These are phyloP conservation scores for Mnemiopsis leidyi DNA, from an alignment of 37 sponge, comb jelly and placozoan genomes.

Conservation along the genomic window DNA sequence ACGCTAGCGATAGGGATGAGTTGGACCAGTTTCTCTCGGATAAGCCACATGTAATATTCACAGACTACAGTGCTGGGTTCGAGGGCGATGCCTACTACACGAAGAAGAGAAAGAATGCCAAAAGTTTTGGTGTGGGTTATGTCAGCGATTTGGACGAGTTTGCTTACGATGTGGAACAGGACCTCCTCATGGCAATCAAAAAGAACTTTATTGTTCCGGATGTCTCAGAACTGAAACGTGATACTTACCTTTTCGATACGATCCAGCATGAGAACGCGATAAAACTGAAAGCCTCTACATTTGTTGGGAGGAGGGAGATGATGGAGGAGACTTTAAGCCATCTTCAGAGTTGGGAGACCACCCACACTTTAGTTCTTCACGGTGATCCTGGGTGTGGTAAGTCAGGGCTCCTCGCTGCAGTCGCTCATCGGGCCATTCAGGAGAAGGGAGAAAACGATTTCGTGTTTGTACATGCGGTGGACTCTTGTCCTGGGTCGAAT, in stretches of 20 bases:
- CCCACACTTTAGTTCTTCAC: neutral
- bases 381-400: constrained; percentile 61
- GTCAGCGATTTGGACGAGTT: neutral
- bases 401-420: constrained; percentile 44
- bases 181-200: constrained; percentile 40
- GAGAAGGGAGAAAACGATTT: neutral
- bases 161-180: neutral
- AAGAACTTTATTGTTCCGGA: constrained; percentile 25
- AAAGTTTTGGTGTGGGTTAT: constrained; percentile 27
- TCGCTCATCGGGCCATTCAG: neutral
- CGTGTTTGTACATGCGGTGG: constrained; percentile 49
- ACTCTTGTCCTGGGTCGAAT: constrained; percentile 53
- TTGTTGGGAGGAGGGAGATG: constrained; percentile 35
- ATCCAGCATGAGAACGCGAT: constrained; percentile 52
- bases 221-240: neutral
- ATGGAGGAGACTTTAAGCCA: neutral
- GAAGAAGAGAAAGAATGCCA: neutral
- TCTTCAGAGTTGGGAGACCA: neutral
- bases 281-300: constrained; percentile 20
- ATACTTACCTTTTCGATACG: neutral
- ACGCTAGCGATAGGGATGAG: neutral
- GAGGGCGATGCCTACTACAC: constrained; percentile 2
- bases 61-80: neutral
- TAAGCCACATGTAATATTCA: neutral
- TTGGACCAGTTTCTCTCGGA: neutral